Percentiles rank a stretch among this genome's conserved stretches.
Evolutionary conservation across 2,797 vertebrate species (phyloP).

Genomic region (Catharus ustulatus): DNA sequence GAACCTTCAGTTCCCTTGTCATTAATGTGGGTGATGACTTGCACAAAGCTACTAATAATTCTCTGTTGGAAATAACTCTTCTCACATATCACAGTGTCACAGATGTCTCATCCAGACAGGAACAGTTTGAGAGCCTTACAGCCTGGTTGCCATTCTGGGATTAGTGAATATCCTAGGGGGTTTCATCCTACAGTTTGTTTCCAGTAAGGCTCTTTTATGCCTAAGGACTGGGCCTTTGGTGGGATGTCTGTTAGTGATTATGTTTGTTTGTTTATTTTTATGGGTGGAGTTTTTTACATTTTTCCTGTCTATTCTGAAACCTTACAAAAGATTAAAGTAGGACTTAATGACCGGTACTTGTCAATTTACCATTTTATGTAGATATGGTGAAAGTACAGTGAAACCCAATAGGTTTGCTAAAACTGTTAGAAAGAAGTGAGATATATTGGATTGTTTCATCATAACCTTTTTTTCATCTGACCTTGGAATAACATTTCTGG

Average conservation of each 20-base stretch:
- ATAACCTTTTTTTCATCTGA: not conserved
- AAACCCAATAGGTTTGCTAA: not conserved
- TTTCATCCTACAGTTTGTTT: not conserved
- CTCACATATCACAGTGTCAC: not conserved
- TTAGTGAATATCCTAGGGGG: not conserved
- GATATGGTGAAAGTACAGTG: not conserved
- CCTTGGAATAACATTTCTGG: not conserved
- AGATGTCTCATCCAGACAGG: not conserved
- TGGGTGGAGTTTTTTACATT: not conserved
- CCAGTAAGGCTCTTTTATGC: not conserved
- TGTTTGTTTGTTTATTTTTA: not conserved
- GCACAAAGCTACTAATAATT: not conserved
- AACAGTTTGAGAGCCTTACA: not conserved
- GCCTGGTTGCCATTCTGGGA: not conserved
- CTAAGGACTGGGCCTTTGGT: not conserved
- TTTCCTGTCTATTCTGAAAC: not conserved
- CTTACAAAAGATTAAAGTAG: not conserved
- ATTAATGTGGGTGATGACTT: not conserved
- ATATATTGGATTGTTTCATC: not conserved
- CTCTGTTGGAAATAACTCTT: not conserved
- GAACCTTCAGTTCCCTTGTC: not conserved
- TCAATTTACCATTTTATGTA: not conserved
- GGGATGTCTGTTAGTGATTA: not conserved
- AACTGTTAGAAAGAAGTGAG: not conserved
- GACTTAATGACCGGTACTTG: not conserved